Conservation (phyloP, 2,113 vertebrate genomes). For the Chaetorhynchus papuensis region DNA sequence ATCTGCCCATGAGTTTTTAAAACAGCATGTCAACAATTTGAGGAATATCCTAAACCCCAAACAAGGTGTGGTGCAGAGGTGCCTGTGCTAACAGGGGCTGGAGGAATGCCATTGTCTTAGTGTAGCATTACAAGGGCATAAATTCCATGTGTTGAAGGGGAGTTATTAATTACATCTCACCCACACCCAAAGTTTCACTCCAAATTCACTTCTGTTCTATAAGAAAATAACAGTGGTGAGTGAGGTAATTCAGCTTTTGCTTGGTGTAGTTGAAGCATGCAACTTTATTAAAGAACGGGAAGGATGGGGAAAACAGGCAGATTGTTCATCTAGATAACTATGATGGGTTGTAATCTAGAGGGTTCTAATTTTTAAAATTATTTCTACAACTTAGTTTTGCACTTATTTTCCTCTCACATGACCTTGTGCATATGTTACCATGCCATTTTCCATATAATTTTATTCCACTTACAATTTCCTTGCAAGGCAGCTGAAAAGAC, state of each 20-base stretch:
- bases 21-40: not conserved
- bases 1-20: rapidly evolving
- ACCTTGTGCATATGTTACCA: not conserved
- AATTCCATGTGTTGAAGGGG: not conserved
- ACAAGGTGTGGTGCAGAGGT: not conserved
- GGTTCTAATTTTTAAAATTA: not conserved
- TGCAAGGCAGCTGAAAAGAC: not conserved
- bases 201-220: not conserved
- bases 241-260: not conserved
- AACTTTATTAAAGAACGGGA: not conserved
- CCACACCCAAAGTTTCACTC: not conserved
- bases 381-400: not conserved
- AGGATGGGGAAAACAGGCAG: not conserved
- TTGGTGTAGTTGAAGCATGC: not conserved
- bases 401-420: not conserved
- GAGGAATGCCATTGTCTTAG: rapidly evolving
- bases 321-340: not conserved
- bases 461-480: not conserved
- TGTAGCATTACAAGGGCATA: rapidly evolving
- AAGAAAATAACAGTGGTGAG: not conserved
- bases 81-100: not conserved
- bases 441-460: not conserved
- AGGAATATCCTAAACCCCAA: rapidly evolving
- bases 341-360: not conserved
- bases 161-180: not conserved